These are phyloP conservation scores for Apteryx mantelli DNA, from an alignment of 2,113 vertebrate genomes.

Conservation along the genomic window DNA sequence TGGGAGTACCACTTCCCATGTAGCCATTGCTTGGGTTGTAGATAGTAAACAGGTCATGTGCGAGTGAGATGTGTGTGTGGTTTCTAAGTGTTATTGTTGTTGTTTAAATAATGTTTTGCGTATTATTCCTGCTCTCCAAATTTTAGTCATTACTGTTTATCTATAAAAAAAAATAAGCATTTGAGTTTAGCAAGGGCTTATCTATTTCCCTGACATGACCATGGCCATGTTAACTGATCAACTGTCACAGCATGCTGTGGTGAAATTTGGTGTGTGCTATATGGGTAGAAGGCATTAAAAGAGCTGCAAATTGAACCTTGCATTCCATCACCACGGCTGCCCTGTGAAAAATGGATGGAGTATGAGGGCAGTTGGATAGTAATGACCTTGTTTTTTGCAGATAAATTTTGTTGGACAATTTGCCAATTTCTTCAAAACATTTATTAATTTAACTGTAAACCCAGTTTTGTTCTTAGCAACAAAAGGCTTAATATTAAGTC, in stretches of 20 bases:
- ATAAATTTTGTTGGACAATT: background rate
- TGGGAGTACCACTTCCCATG: background rate
- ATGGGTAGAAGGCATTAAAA: background rate
- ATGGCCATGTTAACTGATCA: background rate
- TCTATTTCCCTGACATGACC: background rate
- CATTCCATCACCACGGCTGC: background rate
- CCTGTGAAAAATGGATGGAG: background rate
- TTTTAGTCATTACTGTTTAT: too few relatives aligned
- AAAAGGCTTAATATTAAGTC: background rate
- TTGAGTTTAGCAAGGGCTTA: background rate
- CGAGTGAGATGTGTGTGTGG: background rate
- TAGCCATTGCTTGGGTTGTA: background rate
- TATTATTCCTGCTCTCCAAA: background rate
- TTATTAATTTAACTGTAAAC: background rate
- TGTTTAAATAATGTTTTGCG: background rate
- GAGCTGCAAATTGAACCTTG: background rate
- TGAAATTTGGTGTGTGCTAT: background rate
- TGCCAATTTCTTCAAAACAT: background rate
- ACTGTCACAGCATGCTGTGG: background rate
- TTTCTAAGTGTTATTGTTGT: background rate
- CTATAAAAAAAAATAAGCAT: background rate
- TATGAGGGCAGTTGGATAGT: background rate
- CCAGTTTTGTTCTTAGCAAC: background rate
- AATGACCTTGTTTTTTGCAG: background rate
- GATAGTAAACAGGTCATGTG: background rate